A percentile compares a stretch with the other conserved stretches of the same genome.
These are phyloP conservation scores for Mythimna vitellina DNA, from an alignment of 2,888 invertebrate species.

Conservation along the genomic window DNA sequence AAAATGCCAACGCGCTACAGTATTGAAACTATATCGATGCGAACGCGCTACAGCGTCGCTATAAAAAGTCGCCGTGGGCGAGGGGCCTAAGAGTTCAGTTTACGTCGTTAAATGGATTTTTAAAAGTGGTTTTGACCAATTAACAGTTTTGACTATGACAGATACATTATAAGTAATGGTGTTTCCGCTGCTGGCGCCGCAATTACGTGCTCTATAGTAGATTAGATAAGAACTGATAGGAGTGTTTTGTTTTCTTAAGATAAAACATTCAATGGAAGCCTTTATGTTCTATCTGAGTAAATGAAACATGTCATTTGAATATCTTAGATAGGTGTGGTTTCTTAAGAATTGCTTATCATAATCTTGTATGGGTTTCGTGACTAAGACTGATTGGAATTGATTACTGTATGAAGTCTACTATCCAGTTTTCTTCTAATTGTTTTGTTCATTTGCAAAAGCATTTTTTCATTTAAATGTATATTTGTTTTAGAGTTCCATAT, in stretches of 20 bases:
- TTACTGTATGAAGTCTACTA: background rate
- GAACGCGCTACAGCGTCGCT: too few species aligned
- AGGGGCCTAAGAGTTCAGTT: too few species aligned
- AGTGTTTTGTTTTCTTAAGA: constrained; percentile 39
- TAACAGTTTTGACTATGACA: too few species aligned
- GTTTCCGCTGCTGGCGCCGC: background rate
- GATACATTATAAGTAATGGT: background rate
- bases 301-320: constrained; percentile 20
- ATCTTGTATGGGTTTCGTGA: constrained; percentile 20
- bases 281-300: constrained; percentile 13
- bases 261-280: constrained; percentile 25
- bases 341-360: constrained; percentile 6
- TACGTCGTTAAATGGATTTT: too few species aligned
- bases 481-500: too few species aligned
- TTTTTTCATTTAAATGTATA: too few species aligned
- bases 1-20: too few species aligned
- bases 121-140: too few species aligned
- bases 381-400: constrained; percentile 8
- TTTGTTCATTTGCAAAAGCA: background rate
- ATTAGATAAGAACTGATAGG: constrained; percentile 36
- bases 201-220: background rate
- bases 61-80: too few species aligned
- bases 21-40: too few species aligned
- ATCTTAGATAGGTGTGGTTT: constrained; percentile 20
- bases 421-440: background rate